Evolutionary conservation across 2,113 vertebrate genomes (phyloP).

Genomic region (Panthera tigris): DNA sequence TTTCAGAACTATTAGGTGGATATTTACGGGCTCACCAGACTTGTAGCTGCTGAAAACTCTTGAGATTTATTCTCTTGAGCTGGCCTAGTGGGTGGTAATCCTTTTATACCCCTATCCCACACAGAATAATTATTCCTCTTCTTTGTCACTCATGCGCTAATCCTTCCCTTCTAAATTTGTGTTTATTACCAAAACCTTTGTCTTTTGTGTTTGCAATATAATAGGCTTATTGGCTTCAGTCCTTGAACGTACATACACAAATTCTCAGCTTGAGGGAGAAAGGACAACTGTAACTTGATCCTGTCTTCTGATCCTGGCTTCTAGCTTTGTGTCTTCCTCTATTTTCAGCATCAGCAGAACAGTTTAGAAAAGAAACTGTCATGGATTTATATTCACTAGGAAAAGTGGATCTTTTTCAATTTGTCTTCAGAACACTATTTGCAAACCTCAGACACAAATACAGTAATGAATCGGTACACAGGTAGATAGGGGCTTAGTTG

Average conservation of each 20-base stretch:
- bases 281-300: neutral
- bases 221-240: constrained; percentile 78
- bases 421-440: constrained; percentile 8
- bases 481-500: neutral
- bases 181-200: constrained; percentile 78
- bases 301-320: constrained; percentile 47
- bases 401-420: constrained; percentile 45
- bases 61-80: constrained; percentile 51
- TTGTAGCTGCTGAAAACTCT: constrained; percentile 64
- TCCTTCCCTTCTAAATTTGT: constrained; percentile 74
- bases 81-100: constrained; percentile 65
- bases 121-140: constrained; percentile 62
- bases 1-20: constrained; percentile 75
- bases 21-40: constrained; percentile 54
- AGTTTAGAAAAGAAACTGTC: constrained; percentile 45
- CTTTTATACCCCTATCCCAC: constrained; percentile 35
- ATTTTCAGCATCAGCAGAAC: constrained; percentile 67
- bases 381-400: constrained; percentile 52
- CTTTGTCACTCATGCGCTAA: constrained; percentile 73
- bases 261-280: constrained; percentile 65
- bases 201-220: constrained; percentile 77
- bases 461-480: neutral
- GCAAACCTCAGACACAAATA: neutral
- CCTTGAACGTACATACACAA: constrained; percentile 68
- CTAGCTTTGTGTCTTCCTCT: constrained; percentile 34